Conservation (phyloP, 2,797 vertebrate genomes). For the Ctenochaetus hawaiiensis region DNA sequence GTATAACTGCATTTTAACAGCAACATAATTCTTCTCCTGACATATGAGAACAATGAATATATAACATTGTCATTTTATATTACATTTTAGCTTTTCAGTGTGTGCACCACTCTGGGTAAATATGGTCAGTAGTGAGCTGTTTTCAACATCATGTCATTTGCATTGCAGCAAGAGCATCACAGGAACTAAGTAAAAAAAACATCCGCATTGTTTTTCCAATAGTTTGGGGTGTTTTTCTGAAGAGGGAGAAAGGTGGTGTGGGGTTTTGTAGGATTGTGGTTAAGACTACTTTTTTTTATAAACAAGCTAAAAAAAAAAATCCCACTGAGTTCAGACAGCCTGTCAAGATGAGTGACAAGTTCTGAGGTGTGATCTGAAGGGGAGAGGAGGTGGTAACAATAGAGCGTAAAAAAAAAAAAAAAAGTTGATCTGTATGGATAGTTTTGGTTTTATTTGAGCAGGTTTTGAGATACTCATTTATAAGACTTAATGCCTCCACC, state of each 20-base stretch:
- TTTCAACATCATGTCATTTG: neutral
- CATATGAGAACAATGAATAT: neutral
- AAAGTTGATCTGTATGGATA: neutral
- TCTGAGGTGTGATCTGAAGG: neutral
- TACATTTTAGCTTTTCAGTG: neutral
- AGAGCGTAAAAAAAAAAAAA: neutral
- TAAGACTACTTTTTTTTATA: conserved; percentile 3
- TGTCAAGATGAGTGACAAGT: conserved; percentile 23
- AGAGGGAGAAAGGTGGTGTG: neutral
- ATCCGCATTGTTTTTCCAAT: neutral
- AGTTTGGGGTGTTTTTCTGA: neutral
- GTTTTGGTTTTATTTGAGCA: neutral
- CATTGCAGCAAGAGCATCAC: neutral
- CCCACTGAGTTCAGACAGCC: conserved; percentile 3
- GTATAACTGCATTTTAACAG: neutral
- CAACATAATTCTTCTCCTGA: neutral
- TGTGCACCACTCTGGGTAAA: neutral
- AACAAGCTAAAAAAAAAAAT: conserved; percentile 1
- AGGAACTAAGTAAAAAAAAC: neutral
- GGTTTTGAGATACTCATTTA: neutral
- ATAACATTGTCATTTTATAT: neutral
- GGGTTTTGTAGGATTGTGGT: neutral
- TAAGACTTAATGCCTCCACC: neutral
- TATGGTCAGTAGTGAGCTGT: neutral
- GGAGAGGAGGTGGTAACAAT: neutral